Evolutionary conservation across 2,888 invertebrate genomes (phyloP).

Genomic region (Phorcus lineatus): DNA sequence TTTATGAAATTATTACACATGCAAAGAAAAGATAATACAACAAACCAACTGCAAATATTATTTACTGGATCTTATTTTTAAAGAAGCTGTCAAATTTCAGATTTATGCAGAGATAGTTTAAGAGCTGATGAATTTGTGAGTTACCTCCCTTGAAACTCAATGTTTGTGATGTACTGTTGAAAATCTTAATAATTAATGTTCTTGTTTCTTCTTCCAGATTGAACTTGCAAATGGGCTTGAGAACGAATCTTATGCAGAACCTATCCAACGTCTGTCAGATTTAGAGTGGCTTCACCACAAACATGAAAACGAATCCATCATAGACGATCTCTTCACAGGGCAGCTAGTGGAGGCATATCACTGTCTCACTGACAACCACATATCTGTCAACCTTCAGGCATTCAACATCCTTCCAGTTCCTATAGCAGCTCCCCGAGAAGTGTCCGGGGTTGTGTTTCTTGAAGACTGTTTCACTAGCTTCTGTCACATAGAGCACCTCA

Average conservation of each 20-base stretch:
- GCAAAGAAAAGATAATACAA: no score
- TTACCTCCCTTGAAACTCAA: not conserved
- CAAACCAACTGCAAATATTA: no score
- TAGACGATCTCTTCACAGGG: conserved; percentile 72
- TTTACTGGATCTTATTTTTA: no score
- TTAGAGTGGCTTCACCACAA: conserved; percentile 74
- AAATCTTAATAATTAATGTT: not conserved
- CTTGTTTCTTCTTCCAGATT: conserved; percentile 59
- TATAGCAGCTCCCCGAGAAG: conserved; percentile 58
- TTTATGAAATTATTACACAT: no score
- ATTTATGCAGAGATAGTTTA: no score
- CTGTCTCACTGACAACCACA: conserved; percentile 64
- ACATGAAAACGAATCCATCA: conserved; percentile 63
- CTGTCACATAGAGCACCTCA: conserved; percentile 67
- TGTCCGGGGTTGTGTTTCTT: conserved; percentile 64
- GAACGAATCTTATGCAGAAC: conserved; percentile 69
- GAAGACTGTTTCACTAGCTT: conserved; percentile 71
- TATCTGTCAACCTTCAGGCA: conserved; percentile 70
- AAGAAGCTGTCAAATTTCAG: no score
- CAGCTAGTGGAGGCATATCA: conserved; percentile 71
- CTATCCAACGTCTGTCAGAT: conserved; percentile 72
- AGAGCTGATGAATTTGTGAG: no score
- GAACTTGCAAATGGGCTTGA: conserved; percentile 68
- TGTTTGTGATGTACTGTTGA: not conserved
- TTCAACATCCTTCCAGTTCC: conserved; percentile 73